Percentiles rank a stretch among this genome's conserved stretches.
Conservation (phyloP, 2,888 invertebrate genomes). For the Drosophila engyochracea region DNA sequence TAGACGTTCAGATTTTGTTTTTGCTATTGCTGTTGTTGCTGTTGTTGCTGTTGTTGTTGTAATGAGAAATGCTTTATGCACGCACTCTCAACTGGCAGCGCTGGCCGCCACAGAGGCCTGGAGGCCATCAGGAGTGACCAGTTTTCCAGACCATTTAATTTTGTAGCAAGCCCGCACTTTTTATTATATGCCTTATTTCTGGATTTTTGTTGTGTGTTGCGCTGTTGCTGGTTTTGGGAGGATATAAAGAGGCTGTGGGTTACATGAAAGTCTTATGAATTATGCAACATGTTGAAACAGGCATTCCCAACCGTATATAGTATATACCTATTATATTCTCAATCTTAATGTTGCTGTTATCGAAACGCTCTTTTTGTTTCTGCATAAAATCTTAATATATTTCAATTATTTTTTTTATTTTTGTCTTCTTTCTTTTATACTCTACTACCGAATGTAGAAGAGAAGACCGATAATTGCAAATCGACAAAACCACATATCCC, state of each 20-base stretch:
- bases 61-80: constrained; percentile 77
- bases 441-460: too few relatives aligned
- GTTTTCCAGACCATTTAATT: constrained; percentile 84
- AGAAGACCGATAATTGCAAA: neutral
- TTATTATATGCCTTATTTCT: constrained; percentile 23
- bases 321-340: too few relatives aligned
- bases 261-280: neutral
- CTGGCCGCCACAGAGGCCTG: constrained; percentile 4
- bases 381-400: neutral
- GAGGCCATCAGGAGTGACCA: constrained; percentile 61
- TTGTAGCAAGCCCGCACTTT: constrained; percentile 68
- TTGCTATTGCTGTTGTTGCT: constrained; percentile 11
- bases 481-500: neutral
- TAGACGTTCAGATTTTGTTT: constrained; percentile 21
- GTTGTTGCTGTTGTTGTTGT: constrained; percentile 44
- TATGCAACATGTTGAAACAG: neutral
- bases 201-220: neutral
- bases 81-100: constrained; percentile 62
- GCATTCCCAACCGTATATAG: neutral
- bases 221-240: constrained; percentile 3
- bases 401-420: neutral
- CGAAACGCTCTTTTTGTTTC: neutral
- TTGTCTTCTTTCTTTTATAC: neutral
- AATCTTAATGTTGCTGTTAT: neutral
- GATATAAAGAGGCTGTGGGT: neutral